A percentile compares a stretch with the other conserved stretches of the same genome.
Evolutionary conservation across 2,888 invertebrate genomes (phyloP).

Genomic region (Leptodirus hochenwartii): DNA sequence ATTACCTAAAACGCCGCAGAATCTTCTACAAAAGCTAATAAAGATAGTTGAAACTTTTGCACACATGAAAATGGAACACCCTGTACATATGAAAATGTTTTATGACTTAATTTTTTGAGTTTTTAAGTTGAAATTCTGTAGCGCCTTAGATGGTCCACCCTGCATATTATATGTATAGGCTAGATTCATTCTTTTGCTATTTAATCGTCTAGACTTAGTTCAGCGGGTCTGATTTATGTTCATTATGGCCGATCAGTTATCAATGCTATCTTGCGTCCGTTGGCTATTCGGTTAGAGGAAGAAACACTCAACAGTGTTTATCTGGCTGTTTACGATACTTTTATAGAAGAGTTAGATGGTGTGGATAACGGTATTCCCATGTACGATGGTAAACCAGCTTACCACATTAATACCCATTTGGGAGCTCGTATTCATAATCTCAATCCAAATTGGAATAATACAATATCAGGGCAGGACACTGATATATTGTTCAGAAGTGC

Average conservation of each 20-base stretch:
- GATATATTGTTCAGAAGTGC: conserved; percentile 59
- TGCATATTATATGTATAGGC: neutral
- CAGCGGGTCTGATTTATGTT: conserved; percentile 83
- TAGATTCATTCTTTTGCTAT: too few species aligned
- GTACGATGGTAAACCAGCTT: conserved; percentile 37
- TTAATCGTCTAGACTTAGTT: conserved; percentile 79
- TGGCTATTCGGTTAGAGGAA: conserved; percentile 27
- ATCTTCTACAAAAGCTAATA: too few species aligned
- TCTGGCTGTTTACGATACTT: conserved; percentile 61
- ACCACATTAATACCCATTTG: conserved; percentile 47
- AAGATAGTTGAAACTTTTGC: too few species aligned
- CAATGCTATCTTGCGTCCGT: conserved; percentile 31
- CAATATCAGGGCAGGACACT: conserved; percentile 27
- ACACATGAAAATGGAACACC: too few species aligned
- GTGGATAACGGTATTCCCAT: conserved; percentile 93
- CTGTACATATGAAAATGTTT: conserved; percentile 7
- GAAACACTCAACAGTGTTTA: conserved; percentile 39
- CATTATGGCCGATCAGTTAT: conserved; percentile 77
- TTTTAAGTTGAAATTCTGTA: too few species aligned
- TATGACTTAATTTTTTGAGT: conserved; percentile 6
- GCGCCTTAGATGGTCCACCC: too few species aligned
- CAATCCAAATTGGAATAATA: conserved; percentile 71
- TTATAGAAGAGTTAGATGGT: conserved; percentile 88
- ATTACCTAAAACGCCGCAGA: too few species aligned
- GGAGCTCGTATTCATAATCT: conserved; percentile 56